Base-by-base conservation (phyloP, 1,140 invertebrate genomes). In the Belonocnema kinseyi region DNA sequence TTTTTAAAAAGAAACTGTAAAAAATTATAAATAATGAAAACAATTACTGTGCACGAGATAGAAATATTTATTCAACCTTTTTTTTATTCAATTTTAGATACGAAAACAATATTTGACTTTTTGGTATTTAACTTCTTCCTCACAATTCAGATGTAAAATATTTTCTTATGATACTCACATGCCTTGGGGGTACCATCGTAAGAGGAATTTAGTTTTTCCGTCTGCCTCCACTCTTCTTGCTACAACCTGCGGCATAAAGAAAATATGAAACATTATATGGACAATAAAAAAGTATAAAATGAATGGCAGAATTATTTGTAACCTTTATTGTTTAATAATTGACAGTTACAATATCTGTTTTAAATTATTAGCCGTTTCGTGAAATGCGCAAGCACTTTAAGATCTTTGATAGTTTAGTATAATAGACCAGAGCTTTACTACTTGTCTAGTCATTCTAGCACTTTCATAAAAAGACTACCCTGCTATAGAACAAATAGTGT, bases 181-280 rank as follows among this genome's bases (percentile, higher is more conserved):
- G 88, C 95, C 90, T 82, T 90, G 85, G 70, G 95, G 95, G 89
- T 93, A 91, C 94, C 95, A 96, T 76, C 93, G 93, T 56, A 96
- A 86, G 53, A 95, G 86, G 72, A 95, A 92, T 90, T 93, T 92
- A 33, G 89, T 90, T 87, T 92, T 93, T 71, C 94, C 93, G 82
- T 94, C 92, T 58, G 90, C 84, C 87, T 94, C 93, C 75, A 92
- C 92, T 87, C 94, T 92, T 89, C 91, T 92, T 40, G 92, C 94
- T 86, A 95, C 89, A 74, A 94, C 90, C 94, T 94, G 79, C 4
- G 83, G 86, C 66, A 78, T 71, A 80, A 78, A 73, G 73, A 74
- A 33, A 71, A 17, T 54, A 10, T 54, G 3, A 21, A 19, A 4
- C 26, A 19, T 21, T 10, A 17, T 21, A 19, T 12, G n/a, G 33